phyloP scores from a whole-genome alignment of 2,797 vertebrate species.

The Diceros bicornis region DNA sequence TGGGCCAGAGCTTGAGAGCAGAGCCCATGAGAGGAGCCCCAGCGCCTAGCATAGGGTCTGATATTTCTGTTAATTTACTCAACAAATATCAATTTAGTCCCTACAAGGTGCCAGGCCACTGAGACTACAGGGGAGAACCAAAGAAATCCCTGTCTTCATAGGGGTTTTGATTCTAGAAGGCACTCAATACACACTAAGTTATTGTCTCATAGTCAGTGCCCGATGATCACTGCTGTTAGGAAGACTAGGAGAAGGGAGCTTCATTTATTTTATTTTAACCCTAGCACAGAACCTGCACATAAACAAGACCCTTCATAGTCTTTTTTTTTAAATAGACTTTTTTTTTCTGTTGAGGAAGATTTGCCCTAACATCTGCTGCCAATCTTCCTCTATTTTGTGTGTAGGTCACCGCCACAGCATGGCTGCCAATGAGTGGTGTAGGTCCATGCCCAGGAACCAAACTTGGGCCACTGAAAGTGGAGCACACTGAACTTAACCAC shows the following conservation, averaged over 20 bases:
- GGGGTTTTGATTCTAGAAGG: not conserved
- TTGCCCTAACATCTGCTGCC: too few relatives aligned
- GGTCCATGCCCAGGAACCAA: too few relatives aligned
- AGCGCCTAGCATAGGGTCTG: not conserved
- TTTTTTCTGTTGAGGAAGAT: too few relatives aligned
- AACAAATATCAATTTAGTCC: not conserved
- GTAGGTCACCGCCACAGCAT: too few relatives aligned
- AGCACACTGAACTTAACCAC: too few relatives aligned
- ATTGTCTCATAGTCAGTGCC: not conserved
- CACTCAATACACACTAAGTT: not conserved
- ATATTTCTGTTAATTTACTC: not conserved
- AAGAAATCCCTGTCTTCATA: not conserved
- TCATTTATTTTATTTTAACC: not conserved
- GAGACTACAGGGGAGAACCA: not conserved
- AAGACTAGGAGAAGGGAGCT: not conserved
- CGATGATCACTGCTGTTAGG: not conserved
- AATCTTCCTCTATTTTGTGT: too few relatives aligned
- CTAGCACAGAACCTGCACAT: not conserved
- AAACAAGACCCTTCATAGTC: not conserved
- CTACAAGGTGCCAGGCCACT: not conserved
- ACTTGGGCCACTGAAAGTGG: too few relatives aligned
- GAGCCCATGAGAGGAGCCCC: not conserved
- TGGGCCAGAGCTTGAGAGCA: not conserved
- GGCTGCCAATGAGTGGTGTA: too few relatives aligned
- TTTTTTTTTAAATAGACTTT: not conserved